phyloP scores from a whole-genome alignment of 2,888 invertebrate species.

The Lochmaea capreae region DNA sequence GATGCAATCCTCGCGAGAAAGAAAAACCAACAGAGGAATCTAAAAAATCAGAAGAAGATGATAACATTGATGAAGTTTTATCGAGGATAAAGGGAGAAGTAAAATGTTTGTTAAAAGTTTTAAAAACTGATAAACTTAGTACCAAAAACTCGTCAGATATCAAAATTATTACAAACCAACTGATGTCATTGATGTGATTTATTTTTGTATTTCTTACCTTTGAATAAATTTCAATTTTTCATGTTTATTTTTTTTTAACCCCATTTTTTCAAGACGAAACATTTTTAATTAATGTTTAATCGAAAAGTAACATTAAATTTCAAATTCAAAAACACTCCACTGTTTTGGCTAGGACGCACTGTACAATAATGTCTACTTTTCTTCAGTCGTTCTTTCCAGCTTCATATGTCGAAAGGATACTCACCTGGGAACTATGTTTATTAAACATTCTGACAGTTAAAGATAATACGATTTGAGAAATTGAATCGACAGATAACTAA shows the following conservation, averaged over 20 bases:
- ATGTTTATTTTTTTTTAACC: neutral
- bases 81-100: slow-evolving; percentile 49
- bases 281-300: neutral
- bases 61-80: slow-evolving; percentile 45
- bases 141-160: slow-evolving; percentile 49
- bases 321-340: too few relatives aligned
- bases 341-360: too few relatives aligned
- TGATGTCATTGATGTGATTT: slow-evolving; percentile 47
- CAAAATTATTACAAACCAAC: slow-evolving; percentile 47
- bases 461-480: too few relatives aligned
- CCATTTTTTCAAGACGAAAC: neutral
- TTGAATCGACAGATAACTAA: too few relatives aligned
- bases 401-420: too few relatives aligned
- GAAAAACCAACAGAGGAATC: slow-evolving; percentile 9
- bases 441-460: too few relatives aligned
- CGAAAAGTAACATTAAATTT: too few relatives aligned
- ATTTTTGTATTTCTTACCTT: slow-evolving; percentile 9
- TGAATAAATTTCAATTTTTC: slow-evolving; percentile 9
- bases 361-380: too few relatives aligned
- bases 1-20: neutral
- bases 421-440: too few relatives aligned
- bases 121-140: slow-evolving; percentile 49
- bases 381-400: too few relatives aligned
- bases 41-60: slow-evolving; percentile 21
- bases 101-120: slow-evolving; percentile 48